Evolutionary conservation across 2,797 vertebrate species (phyloP).

Genomic region (Anableps anableps): DNA sequence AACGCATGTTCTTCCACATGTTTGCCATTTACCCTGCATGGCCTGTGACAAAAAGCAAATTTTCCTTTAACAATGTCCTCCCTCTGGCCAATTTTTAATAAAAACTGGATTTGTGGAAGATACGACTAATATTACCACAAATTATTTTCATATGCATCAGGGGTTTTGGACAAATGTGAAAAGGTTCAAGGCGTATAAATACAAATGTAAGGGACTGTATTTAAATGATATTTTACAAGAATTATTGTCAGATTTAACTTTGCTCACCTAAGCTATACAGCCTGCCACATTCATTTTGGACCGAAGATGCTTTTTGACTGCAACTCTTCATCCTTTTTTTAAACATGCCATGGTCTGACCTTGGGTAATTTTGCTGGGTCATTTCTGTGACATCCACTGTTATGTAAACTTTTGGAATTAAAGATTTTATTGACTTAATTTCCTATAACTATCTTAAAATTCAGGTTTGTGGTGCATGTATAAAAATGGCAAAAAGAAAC

Average conservation of each 20-base stretch:
- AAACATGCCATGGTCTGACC: neutral
- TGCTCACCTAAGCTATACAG: neutral
- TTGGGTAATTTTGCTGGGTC: conserved; percentile 1
- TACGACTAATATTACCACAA: neutral
- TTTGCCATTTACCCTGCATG: no score
- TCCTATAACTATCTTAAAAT: neutral
- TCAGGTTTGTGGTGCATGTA: neutral
- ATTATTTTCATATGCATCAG: neutral
- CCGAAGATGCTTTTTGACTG: neutral
- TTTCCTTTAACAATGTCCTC: no score
- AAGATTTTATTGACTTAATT: neutral
- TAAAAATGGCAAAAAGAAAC: no score
- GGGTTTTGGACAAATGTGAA: neutral
- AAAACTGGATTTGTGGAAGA: no score
- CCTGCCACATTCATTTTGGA: neutral
- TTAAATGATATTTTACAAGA: neutral
- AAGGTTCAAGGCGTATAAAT: neutral
- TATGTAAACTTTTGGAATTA: neutral
- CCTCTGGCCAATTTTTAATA: no score
- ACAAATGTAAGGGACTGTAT: neutral
- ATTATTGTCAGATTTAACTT: neutral
- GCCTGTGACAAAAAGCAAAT: no score
- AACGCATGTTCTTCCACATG: no score
- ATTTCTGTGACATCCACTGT: neutral
- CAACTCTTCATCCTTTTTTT: neutral